Evolutionary conservation across 2,888 invertebrate species (phyloP), one percentile per base, ranked within the genome.

Genomic region (Brachyptera putata): DNA sequence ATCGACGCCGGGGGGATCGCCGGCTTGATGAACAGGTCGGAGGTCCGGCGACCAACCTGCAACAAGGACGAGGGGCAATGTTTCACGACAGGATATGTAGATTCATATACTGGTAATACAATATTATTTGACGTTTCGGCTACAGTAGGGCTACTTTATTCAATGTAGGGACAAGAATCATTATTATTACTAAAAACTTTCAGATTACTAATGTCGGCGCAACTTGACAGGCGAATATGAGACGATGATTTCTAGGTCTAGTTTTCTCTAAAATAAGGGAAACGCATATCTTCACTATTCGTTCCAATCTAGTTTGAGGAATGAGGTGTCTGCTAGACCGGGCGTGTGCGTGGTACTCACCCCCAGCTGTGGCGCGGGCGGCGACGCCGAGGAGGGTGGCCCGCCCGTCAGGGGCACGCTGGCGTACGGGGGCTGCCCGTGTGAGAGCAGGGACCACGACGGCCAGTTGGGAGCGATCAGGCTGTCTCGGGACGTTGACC

Each of bases 11-110:
- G 79, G 62, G 90, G 91, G 73, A 89, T 84, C 62, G 91, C 91
- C 62, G 92, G 92, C 75, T 92, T 92, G 62, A 91, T 87, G 72
- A 92, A 92, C 68, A 91, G 82, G 73, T 91, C 91, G 69, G 86
- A 86, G 37, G 87, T 78, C 55, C 87, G 83, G 65, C 87, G 83
- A 66, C 80, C 78, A 21, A 64, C 68, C 62, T 63, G 43, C 4
- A 60, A 61, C 22, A n/a, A 34, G 21, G 26, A 16, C 41, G 56
- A 39, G 53, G 36, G 39, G 34, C 60, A 37, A 58, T 46, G 49
- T 60, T n/a, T n/a, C n/a, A n/a, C 43, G 25, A 14, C 1, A 14
- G 18, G 4, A 30, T 21, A 9, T 37, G 7, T 57, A 9, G 14
- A 1, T 2, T n/a, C n/a, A n/a, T n/a, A 1, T 18, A 18, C 18